Percentiles rank a stretch among this genome's conserved stretches.
phyloP scores from a whole-genome alignment of 1,140 invertebrate species.

The Babylonia areolata region DNA sequence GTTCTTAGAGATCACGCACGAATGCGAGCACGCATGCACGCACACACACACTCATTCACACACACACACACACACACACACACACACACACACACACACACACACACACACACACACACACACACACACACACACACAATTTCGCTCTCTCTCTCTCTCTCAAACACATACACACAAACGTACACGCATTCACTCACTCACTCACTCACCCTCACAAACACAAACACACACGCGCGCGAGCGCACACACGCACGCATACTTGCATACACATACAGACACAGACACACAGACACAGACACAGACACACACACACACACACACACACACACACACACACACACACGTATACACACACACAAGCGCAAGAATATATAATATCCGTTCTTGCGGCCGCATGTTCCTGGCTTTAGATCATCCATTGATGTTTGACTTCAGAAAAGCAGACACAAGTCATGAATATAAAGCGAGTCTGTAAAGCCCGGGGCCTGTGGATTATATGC shows the following conservation, averaged over 20 bases:
- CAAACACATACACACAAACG: neutral
- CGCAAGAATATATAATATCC: no score
- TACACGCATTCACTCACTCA: neutral
- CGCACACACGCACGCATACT: neutral
- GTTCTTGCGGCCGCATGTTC: no score
- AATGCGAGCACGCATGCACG: neutral
- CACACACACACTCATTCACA: neutral
- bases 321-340: slow-evolving; percentile 14
- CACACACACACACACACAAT: neutral
- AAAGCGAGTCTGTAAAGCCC: no score
- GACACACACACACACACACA: slow-evolving; percentile 10
- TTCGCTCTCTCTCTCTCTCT: no score
- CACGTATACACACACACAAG: neutral
- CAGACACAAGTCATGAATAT: no score
- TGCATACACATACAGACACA: neutral
- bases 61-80: slow-evolving; percentile 26
- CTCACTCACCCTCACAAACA: neutral
- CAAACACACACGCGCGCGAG: neutral
- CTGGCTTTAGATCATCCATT: no score
- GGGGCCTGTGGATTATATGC: no score
- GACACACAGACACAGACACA: neutral
- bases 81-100: neutral
- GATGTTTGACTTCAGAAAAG: no score
- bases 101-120: neutral
- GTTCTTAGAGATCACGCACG: no score